A percentile compares a stretch with the other conserved stretches of the same genome.
phyloP scores from a whole-genome alignment of 1,140 invertebrate species.

The Drosophila rhopaloa region DNA sequence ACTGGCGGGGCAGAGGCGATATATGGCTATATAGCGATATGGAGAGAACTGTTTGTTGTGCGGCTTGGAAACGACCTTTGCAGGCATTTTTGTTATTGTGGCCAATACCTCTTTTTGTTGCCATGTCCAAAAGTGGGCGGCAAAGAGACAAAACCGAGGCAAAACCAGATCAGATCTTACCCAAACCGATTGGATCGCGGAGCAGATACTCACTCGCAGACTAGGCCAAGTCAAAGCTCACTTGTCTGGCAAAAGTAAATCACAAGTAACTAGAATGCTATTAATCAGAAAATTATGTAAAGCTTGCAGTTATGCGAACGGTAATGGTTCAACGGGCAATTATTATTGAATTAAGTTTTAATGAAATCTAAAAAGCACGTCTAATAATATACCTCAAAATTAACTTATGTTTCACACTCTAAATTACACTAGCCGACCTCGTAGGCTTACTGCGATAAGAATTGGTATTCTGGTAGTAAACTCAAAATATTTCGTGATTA shows the following conservation, averaged over 20 bases:
- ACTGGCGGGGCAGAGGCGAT: slow-evolving; percentile 11
- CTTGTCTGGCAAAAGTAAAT: slow-evolving; percentile 16
- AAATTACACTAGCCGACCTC: background rate
- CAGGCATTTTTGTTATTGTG: slow-evolving; percentile 43
- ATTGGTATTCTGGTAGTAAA: too few relatives aligned
- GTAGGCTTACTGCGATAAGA: too few relatives aligned
- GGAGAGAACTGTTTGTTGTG: slow-evolving; percentile 18
- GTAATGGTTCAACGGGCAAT: background rate
- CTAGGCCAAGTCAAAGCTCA: slow-evolving; percentile 25
- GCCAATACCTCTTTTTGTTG: slow-evolving; percentile 17
- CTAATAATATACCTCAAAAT: background rate
- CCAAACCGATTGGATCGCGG: background rate
- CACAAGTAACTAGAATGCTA: slow-evolving; percentile 15
- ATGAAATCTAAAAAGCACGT: background rate
- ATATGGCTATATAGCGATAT: slow-evolving; percentile 10
- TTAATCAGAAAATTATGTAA: slow-evolving; percentile 5
- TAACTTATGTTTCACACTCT: background rate
- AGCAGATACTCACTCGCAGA: slow-evolving; percentile 11
- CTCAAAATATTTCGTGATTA: too few relatives aligned
- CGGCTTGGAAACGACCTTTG: slow-evolving; percentile 52
- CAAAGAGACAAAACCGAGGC: slow-evolving; percentile 19
- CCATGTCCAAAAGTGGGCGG: slow-evolving; percentile 42
- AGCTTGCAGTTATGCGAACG: slow-evolving; percentile 1
- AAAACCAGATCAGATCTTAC: slow-evolving; percentile 26
- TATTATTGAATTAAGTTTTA: background rate